Conservation (phyloP, 2,888 invertebrate species). For the Callimorpha dominula region DNA sequence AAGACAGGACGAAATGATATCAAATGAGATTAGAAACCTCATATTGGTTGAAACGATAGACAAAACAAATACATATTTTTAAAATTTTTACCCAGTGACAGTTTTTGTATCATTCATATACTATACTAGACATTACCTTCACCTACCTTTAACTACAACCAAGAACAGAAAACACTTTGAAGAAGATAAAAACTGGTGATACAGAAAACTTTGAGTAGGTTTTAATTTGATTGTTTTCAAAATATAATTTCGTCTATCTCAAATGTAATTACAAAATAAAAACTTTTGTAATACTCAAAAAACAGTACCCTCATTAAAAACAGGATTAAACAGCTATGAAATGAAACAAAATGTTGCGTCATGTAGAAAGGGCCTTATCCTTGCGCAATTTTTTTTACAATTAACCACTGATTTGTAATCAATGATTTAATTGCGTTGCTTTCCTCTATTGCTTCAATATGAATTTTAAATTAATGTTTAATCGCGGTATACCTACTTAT, state of each 20-base stretch:
- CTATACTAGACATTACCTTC: too few relatives aligned
- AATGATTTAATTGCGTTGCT: slow-evolving; percentile 50
- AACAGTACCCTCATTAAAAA: slow-evolving; percentile 43
- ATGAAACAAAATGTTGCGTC: slow-evolving; percentile 70
- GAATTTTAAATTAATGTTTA: slow-evolving; percentile 21
- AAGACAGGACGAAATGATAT: neutral
- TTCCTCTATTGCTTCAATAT: slow-evolving; percentile 42
- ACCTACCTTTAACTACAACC: neutral
- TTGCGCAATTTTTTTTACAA: slow-evolving; percentile 59
- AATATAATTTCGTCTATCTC: slow-evolving; percentile 16
- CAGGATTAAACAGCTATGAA: slow-evolving; percentile 63
- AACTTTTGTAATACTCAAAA: slow-evolving; percentile 49
- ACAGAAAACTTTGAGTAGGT: neutral
- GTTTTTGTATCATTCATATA: neutral
- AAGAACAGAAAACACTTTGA: neutral
- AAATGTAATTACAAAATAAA: slow-evolving; percentile 38
- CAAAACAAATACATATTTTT: too few relatives aligned
- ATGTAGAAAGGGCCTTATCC: slow-evolving; percentile 74
- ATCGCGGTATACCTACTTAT: neutral
- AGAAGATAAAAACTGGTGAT: neutral
- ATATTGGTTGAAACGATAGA: neutral
- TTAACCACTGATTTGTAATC: slow-evolving; percentile 45
- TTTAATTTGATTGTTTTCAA: neutral
- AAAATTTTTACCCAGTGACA: neutral
- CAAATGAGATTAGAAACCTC: too few relatives aligned